Percentiles rank a stretch among this genome's conserved stretches.
These are phyloP conservation scores for Lichenostomus cassidix DNA, from an alignment of 2,113 vertebrate species.

Conservation along the genomic window DNA sequence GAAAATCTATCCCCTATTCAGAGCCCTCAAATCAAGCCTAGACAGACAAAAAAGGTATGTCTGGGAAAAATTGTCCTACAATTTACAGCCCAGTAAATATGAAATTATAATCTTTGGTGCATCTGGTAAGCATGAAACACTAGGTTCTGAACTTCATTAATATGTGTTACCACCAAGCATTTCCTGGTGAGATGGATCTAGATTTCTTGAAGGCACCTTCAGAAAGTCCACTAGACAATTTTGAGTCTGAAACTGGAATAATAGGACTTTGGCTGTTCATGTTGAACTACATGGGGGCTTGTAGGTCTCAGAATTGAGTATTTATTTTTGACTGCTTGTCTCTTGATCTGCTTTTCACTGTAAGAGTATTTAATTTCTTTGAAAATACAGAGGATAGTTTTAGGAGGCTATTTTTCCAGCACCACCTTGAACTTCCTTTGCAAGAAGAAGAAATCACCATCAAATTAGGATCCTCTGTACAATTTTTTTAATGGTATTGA, in stretches of 20 bases:
- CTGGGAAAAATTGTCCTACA: not conserved
- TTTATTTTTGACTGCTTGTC: not conserved
- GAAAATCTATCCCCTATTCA: not conserved
- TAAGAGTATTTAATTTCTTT: not conserved
- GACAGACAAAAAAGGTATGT: not conserved
- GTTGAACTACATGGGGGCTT: accelerated
- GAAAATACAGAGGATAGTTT: not conserved
- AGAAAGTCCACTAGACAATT: not conserved
- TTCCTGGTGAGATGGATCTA: not conserved
- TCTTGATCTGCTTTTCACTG: not conserved
- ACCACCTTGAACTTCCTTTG: not conserved
- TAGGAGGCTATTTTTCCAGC: not conserved
- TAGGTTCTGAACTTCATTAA: not conserved
- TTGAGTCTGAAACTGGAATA: not conserved
- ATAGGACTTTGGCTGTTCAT: not conserved
- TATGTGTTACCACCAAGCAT: not conserved
- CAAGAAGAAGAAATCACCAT: not conserved
- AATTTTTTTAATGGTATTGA: not conserved
- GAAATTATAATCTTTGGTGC: not conserved
- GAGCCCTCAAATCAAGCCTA: not conserved
- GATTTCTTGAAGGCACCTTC: not conserved
- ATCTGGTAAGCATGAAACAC: not conserved
- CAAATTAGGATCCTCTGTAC: not conserved
- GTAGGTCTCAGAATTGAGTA: not conserved
- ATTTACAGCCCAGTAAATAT: not conserved